Conservation (phyloP, 2,888 invertebrate species). For the Leuctra nigra region DNA sequence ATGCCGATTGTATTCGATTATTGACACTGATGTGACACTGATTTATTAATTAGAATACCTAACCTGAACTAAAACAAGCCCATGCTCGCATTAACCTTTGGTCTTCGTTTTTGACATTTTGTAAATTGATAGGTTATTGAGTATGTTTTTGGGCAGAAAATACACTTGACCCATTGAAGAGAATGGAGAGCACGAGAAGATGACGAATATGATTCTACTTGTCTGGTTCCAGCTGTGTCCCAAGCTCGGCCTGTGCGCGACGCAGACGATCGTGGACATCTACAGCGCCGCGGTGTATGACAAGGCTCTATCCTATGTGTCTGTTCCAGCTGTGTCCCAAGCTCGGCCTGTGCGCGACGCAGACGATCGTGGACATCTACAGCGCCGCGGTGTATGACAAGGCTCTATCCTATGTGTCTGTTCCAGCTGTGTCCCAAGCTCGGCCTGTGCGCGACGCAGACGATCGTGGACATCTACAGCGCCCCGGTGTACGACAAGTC, state of each 20-base stretch:
- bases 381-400: constrained; percentile 47
- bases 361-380: constrained; percentile 35
- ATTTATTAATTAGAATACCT: no score
- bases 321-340: constrained; percentile 59
- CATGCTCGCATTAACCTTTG: no score
- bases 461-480: constrained; percentile 34
- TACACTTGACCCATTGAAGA: no score
- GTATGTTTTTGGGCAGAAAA: no score
- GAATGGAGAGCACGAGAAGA: no score
- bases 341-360: constrained; percentile 59
- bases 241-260: constrained; percentile 59
- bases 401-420: constrained; percentile 6
- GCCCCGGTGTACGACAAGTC: constrained; percentile 50
- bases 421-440: constrained; percentile 64
- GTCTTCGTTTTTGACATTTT: no score
- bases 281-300: constrained; percentile 43
- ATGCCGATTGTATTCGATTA: no score
- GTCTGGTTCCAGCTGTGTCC: constrained; percentile 68
- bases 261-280: constrained; percentile 36
- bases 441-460: constrained; percentile 57
- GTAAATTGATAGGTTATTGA: no score
- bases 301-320: constrained; percentile 37
- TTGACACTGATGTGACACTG: no score
- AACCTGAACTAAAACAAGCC: no score
- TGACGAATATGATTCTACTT: no score